Evolutionary conservation across 2,113 vertebrate genomes (phyloP), one percentile per base, ranked within the genome.

Genomic region (Excalfactoria chinensis): DNA sequence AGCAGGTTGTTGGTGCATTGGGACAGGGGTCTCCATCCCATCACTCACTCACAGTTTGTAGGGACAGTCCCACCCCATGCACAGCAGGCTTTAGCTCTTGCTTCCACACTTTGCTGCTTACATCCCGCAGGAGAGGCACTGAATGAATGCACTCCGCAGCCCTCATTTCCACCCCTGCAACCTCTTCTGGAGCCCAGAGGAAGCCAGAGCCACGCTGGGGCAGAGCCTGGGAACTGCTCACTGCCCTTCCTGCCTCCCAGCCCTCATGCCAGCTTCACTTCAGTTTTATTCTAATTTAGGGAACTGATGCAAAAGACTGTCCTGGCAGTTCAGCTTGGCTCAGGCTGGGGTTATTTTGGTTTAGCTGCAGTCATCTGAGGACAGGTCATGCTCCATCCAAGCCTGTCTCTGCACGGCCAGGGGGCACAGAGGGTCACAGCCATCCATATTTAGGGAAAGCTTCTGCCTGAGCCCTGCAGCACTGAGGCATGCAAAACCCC

Each of bases 221-320:
- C 59, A 75, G 77, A 73, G 84, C 91, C 84, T 86, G 93, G 95
- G 93, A 89, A 91, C 32, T 23, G 35, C 41, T 35, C 35, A 44
- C 21, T 93, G 91, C 78, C 89, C 94, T 93, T 91, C 89, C 89
- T 91, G 91, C 84, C 85, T 83, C 90, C 71, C 83, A 87, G 90
- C 92, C 90, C 67, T 37, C 2, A 5, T 21, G 84, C 95, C 95
- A 96, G 86, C 89, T 59, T 62, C 84, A 59, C 80, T 95, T 37
- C 88, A 93, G 89, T 73, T 18, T 75, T 90, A 90, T 96, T 96
- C 94, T 96, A 95, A 95, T 96, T 95, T 92, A 84, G 92, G 90
- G 90, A 93, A 75, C 93, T 93, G 95, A 88, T 94, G 92, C 84
- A 95, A 90, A 96, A 96, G 81, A 91, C 92, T 90, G 81, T 79